phyloP scores from a whole-genome alignment of 2,113 vertebrate species.

The Scolopax mira region DNA sequence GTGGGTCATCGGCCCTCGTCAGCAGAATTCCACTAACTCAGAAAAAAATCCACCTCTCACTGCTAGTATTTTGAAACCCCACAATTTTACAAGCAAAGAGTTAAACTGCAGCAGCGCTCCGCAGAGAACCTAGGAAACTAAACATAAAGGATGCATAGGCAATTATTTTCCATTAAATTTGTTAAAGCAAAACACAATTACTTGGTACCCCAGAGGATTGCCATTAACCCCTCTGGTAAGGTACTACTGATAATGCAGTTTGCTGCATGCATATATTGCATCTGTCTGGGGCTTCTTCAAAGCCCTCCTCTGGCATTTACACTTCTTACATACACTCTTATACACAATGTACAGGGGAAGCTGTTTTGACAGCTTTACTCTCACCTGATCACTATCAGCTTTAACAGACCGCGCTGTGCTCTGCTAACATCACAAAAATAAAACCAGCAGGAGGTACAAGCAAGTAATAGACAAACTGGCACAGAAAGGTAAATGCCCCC shows the following conservation, averaged over 20 bases:
- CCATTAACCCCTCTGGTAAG: constrained; percentile 70
- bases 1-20: not conserved
- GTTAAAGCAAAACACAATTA: constrained; percentile 73
- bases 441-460: constrained; percentile 65
- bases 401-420: constrained; percentile 69
- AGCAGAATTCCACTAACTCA: not conserved
- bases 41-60: not conserved
- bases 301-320: constrained; percentile 60
- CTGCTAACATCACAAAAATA: constrained; percentile 69
- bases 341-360: constrained; percentile 65
- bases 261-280: constrained; percentile 72
- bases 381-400: constrained; percentile 61
- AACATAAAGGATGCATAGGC: constrained; percentile 73
- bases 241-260: constrained; percentile 71
- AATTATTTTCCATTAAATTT: constrained; percentile 60
- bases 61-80: not conserved
- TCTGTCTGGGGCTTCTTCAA: constrained; percentile 53
- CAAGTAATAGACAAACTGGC: constrained; percentile 71
- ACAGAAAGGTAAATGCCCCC: constrained; percentile 78
- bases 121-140: constrained; percentile 64
- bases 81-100: constrained; percentile 29
- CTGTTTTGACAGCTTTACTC: constrained; percentile 63
- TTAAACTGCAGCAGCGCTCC: constrained; percentile 43
- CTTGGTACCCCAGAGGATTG: constrained; percentile 75
- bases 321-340: constrained; percentile 56